phyloP scores from a whole-genome alignment of 2,113 vertebrate species.

The Zingel zingel region DNA sequence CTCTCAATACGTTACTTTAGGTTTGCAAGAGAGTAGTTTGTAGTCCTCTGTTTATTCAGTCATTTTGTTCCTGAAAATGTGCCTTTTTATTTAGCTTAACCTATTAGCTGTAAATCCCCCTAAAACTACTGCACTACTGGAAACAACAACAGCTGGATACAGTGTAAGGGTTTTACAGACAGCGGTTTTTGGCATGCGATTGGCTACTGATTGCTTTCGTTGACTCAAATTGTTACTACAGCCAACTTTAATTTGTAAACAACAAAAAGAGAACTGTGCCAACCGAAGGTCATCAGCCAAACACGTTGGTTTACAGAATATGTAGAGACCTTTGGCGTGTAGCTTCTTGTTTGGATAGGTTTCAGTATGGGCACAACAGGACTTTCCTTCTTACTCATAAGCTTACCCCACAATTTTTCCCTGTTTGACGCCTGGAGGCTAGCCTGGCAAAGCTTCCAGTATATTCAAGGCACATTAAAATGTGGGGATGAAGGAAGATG shows the following conservation, averaged over 20 bases:
- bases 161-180: constrained; percentile 1
- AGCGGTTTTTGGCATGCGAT: neutral
- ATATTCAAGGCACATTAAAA: constrained; percentile 26
- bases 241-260: constrained; percentile 2
- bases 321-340: constrained; percentile 22
- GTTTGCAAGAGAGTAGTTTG: constrained; percentile 10
- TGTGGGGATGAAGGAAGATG: constrained; percentile 15
- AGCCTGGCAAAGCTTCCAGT: constrained; percentile 25
- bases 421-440: constrained; percentile 26
- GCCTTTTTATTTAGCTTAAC: constrained; percentile 9
- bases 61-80: constrained; percentile 6
- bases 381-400: constrained; percentile 37
- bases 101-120: neutral
- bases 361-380: constrained; percentile 25
- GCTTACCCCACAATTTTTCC: constrained; percentile 19
- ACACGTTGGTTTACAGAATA: constrained; percentile 31
- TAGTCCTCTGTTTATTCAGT: neutral
- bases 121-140: neutral
- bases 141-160: constrained; percentile 36
- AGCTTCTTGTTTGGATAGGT: constrained; percentile 43
- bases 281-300: constrained; percentile 25
- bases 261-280: constrained; percentile 10
- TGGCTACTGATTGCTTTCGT: constrained; percentile 6
- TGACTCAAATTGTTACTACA: neutral
- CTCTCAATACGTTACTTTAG: neutral